These are phyloP conservation scores for Sinocyclocheilus maitianheensis DNA, from an alignment of 2,113 vertebrate species.

Conservation along the genomic window DNA sequence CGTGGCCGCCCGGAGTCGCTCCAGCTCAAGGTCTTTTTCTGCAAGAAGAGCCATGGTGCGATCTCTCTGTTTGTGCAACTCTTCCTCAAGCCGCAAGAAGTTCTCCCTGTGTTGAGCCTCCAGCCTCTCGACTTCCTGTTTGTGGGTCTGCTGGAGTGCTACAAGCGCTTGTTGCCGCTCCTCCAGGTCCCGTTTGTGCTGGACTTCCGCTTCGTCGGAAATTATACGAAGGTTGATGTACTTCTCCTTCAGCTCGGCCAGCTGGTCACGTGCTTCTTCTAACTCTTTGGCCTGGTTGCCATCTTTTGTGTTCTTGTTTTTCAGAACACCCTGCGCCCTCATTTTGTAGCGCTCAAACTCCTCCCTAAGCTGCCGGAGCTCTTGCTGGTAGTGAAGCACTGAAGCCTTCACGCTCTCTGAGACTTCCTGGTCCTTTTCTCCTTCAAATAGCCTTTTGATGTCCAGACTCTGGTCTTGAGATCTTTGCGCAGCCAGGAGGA, in stretches of 20 bases:
- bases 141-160: constrained; percentile 78
- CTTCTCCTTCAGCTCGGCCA: constrained; percentile 87
- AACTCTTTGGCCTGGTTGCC: constrained; percentile 82
- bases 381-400: constrained; percentile 80
- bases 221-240: constrained; percentile 86
- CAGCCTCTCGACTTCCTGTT: constrained; percentile 81
- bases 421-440: constrained; percentile 17
- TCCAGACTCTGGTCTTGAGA: constrained; percentile 68
- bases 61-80: constrained; percentile 89
- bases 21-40: constrained; percentile 91
- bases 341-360: constrained; percentile 94
- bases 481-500: constrained; percentile 76
- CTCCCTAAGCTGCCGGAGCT: constrained; percentile 89
- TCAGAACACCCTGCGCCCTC: constrained; percentile 88
- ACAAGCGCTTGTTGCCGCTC: constrained; percentile 70
- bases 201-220: constrained; percentile 75
- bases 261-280: constrained; percentile 86
- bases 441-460: constrained; percentile 69
- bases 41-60: constrained; percentile 86
- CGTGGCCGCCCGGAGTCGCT: constrained; percentile 74
- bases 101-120: constrained; percentile 80
- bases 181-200: constrained; percentile 74
- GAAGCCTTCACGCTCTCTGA: constrained; percentile 75
- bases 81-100: constrained; percentile 83
- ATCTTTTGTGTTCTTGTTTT: constrained; percentile 85